Conservation (phyloP, 2,888 invertebrate species). For the Acleris literana region DNA sequence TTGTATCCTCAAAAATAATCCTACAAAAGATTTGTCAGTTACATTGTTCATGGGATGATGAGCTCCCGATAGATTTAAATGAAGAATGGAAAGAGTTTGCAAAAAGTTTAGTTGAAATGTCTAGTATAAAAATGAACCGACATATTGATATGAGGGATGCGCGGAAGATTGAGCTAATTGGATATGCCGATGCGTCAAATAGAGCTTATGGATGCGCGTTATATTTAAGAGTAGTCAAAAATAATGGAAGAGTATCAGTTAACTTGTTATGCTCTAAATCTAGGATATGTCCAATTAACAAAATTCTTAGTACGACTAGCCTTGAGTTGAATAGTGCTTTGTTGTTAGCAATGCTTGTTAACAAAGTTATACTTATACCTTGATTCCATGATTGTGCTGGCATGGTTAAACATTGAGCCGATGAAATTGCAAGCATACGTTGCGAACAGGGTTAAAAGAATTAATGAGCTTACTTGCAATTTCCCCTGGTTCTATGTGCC, state of each 20-base stretch:
- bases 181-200: conserved; percentile 14
- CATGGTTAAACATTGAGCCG: conserved; percentile 28
- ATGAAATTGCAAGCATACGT: conserved; percentile 32
- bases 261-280: conserved; percentile 35
- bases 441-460: conserved; percentile 22
- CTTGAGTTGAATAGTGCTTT: background rate
- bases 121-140: conserved; percentile 6
- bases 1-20: conserved; percentile 26
- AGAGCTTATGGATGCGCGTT: conserved; percentile 32
- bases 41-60: conserved; percentile 14
- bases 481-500: too few relatives aligned
- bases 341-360: conserved; percentile 6
- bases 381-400: conserved; percentile 35
- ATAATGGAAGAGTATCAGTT: background rate
- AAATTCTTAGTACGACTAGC: conserved; percentile 24
- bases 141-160: conserved; percentile 5
- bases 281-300: conserved; percentile 18
- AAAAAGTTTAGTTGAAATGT: background rate
- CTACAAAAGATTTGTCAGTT: conserved; percentile 23
- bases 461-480: too few relatives aligned
- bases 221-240: conserved; percentile 22
- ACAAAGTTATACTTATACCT: conserved; percentile 19
- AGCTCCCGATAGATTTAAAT: background rate
- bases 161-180: conserved; percentile 8
- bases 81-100: conserved; percentile 6